These are phyloP conservation scores for Philotrypesis tridentata DNA, from an alignment of 1,140 invertebrate genomes.

Conservation along the genomic window DNA sequence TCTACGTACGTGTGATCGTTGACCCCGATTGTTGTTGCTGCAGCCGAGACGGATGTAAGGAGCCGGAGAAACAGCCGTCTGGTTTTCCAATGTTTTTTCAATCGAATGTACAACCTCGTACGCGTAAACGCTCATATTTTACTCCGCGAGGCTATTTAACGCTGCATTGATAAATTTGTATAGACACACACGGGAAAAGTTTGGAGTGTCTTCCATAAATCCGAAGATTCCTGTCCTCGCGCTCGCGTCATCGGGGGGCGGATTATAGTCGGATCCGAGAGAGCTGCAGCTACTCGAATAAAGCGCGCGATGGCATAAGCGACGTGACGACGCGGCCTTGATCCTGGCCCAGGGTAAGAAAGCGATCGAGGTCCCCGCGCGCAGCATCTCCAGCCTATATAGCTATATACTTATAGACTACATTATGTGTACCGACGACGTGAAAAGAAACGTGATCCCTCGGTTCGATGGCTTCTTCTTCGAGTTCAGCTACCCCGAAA, in stretches of 20 bases:
- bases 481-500: neutral
- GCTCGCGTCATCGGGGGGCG: neutral
- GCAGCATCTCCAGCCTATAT: too few species aligned
- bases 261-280: neutral
- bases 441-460: neutral
- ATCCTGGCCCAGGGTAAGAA: neutral
- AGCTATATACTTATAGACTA: too few species aligned
- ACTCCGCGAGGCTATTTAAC: neutral
- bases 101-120: neutral
- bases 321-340: conserved; percentile 7
- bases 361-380: neutral
- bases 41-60: neutral
- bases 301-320: neutral
- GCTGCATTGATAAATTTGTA: too few species aligned
- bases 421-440: too few species aligned
- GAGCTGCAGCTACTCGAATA: too few species aligned
- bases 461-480: neutral
- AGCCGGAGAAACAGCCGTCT: too few species aligned
- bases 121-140: neutral
- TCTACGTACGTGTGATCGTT: neutral
- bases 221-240: too few species aligned
- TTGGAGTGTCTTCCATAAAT: neutral
- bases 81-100: too few species aligned
- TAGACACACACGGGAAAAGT: neutral
- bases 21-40: neutral